Percentiles rank a stretch among this genome's conserved stretches.
phyloP scores from a whole-genome alignment of 2,888 invertebrate species.

The Drosophila mayaguana region DNA sequence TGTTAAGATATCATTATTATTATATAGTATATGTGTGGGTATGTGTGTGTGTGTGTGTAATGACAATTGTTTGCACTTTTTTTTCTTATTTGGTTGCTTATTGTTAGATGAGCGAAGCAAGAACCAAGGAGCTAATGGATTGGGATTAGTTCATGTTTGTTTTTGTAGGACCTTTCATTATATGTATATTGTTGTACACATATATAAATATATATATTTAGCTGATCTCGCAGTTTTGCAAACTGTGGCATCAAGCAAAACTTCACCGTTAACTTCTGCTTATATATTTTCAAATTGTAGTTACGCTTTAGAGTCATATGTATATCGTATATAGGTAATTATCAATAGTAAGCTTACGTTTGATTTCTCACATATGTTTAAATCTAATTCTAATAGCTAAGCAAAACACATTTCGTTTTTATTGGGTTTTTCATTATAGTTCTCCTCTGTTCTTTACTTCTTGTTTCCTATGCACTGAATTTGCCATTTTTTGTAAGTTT shows the following conservation, averaged over 20 bases:
- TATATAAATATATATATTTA: slow-evolving; percentile 7
- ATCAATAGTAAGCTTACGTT: slow-evolving; percentile 76
- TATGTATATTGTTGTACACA: not conserved
- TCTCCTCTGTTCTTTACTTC: slow-evolving; percentile 20
- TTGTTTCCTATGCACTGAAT: slow-evolving; percentile 42
- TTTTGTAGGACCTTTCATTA: slow-evolving; percentile 11
- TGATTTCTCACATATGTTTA: slow-evolving; percentile 75
- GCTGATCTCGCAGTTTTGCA: slow-evolving; percentile 54
- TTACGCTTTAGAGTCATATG: slow-evolving; percentile 60
- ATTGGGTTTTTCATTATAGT: slow-evolving; percentile 37
- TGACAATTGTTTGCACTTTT: slow-evolving; percentile 62
- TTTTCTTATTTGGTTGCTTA: slow-evolving; percentile 47
- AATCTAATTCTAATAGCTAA: slow-evolving; percentile 70
- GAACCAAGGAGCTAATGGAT: slow-evolving; percentile 50
- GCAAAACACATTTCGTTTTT: slow-evolving; percentile 72
- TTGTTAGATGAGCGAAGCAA: slow-evolving; percentile 49
- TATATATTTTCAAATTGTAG: slow-evolving; percentile 40
- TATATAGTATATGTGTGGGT: slow-evolving; percentile 3
- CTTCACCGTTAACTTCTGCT: slow-evolving; percentile 39
- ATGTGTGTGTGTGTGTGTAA: slow-evolving; percentile 19
- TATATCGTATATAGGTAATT: slow-evolving; percentile 73
- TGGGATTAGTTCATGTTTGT: slow-evolving; percentile 29
- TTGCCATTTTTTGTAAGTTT: slow-evolving; percentile 67
- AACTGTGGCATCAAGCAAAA: slow-evolving; percentile 50
- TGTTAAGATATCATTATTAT: slow-evolving; percentile 53